A percentile compares a stretch with the other conserved stretches of the same genome.
Evolutionary conservation across 2,113 vertebrate genomes (phyloP).

Genomic region (Ageneiosus marmoratus): DNA sequence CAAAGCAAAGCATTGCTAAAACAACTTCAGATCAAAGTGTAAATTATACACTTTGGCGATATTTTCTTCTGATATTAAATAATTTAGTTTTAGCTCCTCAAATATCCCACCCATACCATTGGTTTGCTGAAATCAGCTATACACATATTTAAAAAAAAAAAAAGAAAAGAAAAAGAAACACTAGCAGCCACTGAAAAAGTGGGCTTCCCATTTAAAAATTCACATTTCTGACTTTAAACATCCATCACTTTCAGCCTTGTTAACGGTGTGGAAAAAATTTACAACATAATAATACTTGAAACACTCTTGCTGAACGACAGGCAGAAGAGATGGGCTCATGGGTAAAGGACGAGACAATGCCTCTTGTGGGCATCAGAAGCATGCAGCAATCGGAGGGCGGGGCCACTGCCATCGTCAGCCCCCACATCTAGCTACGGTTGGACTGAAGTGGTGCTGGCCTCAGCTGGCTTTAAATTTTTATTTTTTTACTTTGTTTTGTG

Average conservation of each 20-base stretch:
- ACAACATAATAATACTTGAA: slow-evolving; percentile 73
- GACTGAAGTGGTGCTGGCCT: slow-evolving; percentile 67
- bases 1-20: slow-evolving; percentile 55
- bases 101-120: slow-evolving; percentile 42
- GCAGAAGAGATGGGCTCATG: slow-evolving; percentile 82
- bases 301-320: slow-evolving; percentile 86
- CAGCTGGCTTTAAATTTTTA: slow-evolving; percentile 69
- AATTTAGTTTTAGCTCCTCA: slow-evolving; percentile 43
- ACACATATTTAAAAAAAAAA: slow-evolving; percentile 46
- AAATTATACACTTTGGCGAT: slow-evolving; percentile 62
- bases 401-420: slow-evolving; percentile 75
- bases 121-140: slow-evolving; percentile 22
- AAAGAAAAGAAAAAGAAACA: slow-evolving; percentile 34
- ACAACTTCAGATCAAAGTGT: slow-evolving; percentile 48
- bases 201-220: slow-evolving; percentile 48
- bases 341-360: slow-evolving; percentile 79
- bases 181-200: slow-evolving; percentile 42
- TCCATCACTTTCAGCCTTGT: slow-evolving; percentile 62
- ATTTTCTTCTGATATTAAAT: slow-evolving; percentile 57
- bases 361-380: slow-evolving; percentile 85
- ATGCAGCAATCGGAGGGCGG: slow-evolving; percentile 94
- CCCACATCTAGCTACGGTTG: slow-evolving; percentile 63
- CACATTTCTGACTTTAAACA: slow-evolving; percentile 46
- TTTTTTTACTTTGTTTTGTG: slow-evolving; percentile 48
- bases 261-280: slow-evolving; percentile 63